Percentiles rank a stretch among this genome's conserved stretches.
phyloP scores from a whole-genome alignment of 2,888 invertebrate genomes.

The Neocrepidodera transversa region DNA sequence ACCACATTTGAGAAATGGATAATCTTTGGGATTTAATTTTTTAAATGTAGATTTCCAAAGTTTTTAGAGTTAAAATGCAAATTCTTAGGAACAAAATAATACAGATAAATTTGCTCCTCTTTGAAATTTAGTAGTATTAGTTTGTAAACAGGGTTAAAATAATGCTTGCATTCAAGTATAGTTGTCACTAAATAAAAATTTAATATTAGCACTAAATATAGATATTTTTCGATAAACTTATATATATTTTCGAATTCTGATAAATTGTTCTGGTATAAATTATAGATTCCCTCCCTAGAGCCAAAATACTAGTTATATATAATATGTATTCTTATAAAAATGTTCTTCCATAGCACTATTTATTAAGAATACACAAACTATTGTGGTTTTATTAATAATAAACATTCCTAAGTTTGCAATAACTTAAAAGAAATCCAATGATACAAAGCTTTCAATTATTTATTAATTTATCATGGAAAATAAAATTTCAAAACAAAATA shows the following conservation, averaged over 20 bases:
- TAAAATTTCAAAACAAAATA: neutral
- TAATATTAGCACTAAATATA: neutral
- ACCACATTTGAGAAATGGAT: too few relatives aligned
- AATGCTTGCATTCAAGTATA: too few relatives aligned
- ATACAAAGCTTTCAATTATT: neutral
- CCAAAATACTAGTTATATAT: neutral
- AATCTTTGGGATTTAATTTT: too few relatives aligned
- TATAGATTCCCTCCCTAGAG: conserved; percentile 1
- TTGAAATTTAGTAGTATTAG: too few relatives aligned
- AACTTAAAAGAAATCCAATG: neutral
- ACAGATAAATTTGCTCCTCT: too few relatives aligned
- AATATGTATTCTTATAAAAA: neutral
- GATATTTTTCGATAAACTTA: neutral
- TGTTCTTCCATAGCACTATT: neutral
- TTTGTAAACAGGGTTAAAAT: too few relatives aligned
- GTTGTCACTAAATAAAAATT: neutral
- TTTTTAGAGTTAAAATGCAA: too few relatives aligned
- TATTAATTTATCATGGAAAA: neutral
- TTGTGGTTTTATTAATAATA: neutral
- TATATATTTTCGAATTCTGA: conserved; percentile 19
- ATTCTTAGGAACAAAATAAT: too few relatives aligned
- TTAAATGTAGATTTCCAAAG: too few relatives aligned
- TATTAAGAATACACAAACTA: too few relatives aligned
- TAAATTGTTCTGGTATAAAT: conserved; percentile 6
- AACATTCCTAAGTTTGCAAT: neutral